These are phyloP conservation scores for Drosophila fulvimacula DNA, from an alignment of 2,888 invertebrate species.

Conservation along the genomic window DNA sequence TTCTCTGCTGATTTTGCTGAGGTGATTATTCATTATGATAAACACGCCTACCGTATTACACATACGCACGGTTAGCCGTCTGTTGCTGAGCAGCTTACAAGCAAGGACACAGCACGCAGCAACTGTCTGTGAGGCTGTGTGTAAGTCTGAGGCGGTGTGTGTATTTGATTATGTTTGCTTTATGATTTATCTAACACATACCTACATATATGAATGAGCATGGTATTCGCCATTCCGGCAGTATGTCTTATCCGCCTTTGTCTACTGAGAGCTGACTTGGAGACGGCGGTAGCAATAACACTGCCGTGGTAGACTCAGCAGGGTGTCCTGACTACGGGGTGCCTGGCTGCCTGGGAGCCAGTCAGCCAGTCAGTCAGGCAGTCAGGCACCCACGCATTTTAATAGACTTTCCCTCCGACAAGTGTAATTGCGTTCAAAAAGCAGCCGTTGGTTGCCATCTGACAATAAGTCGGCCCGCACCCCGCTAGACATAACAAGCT, in stretches of 20 bases:
- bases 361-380: conserved; percentile 6
- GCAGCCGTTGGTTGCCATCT: conserved; percentile 29
- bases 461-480: not conserved
- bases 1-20: conserved; percentile 10
- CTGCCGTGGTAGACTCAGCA: conserved; percentile 10
- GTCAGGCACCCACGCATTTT: conserved; percentile 34
- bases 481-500: conserved; percentile 7
- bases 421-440: conserved; percentile 54
- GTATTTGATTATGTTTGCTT: conserved; percentile 66
- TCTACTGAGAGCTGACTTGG: conserved; percentile 20
- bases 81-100: conserved; percentile 22
- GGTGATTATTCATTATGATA: conserved; percentile 68
- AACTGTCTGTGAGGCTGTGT: not conserved
- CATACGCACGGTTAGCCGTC: conserved; percentile 42
- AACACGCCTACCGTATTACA: conserved; percentile 59
- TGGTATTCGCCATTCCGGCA: conserved; percentile 44
- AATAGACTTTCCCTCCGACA: conserved; percentile 52
- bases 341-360: conserved; percentile 6
- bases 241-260: conserved; percentile 59
- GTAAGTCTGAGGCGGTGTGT: conserved; percentile 23
- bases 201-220: conserved; percentile 25
- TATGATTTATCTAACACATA: conserved; percentile 70
- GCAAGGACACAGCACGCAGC: conserved; percentile 10
- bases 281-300: not conserved
- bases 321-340: conserved; percentile 48